phyloP scores from a whole-genome alignment of 2,113 vertebrate genomes.

The Marcusenius ussheri region DNA sequence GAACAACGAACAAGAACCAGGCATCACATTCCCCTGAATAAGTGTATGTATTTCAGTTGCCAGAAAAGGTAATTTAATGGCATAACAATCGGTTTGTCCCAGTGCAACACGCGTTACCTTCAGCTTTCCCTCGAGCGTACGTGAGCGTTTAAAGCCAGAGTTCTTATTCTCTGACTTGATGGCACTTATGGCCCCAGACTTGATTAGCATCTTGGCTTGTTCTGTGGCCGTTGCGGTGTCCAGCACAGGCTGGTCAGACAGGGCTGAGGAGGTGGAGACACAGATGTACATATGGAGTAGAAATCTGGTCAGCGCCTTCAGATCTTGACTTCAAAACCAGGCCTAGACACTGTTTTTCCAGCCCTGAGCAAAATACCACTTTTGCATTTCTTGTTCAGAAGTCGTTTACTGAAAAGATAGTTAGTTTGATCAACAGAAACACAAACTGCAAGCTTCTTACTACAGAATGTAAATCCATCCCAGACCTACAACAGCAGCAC shows the following conservation, averaged over 20 bases:
- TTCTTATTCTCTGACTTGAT: conserved; percentile 91
- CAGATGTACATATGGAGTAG: not conserved
- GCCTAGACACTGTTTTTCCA: not conserved
- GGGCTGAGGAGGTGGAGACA: conserved; percentile 55
- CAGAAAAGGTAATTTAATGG: not conserved
- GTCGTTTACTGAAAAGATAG: not conserved
- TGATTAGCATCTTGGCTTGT: conserved; percentile 87
- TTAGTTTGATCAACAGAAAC: not conserved
- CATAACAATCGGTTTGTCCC: not conserved
- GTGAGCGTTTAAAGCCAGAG: conserved; percentile 84
- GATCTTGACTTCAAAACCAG: not conserved
- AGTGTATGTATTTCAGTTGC: not conserved
- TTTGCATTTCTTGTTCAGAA: not conserved
- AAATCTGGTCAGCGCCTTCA: not conserved
- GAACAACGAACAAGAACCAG: not conserved
- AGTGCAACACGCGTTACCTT: conserved; percentile 57
- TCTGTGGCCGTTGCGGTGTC: conserved; percentile 85
- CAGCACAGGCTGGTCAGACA: conserved; percentile 83
- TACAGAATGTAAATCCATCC: not conserved
- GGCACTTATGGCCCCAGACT: conserved; percentile 84
- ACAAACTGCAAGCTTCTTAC: not conserved
- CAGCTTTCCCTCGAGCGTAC: conserved; percentile 80
- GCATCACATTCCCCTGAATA: not conserved
- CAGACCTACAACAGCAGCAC: not conserved
- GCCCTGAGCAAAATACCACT: not conserved